Evolutionary conservation across 2,113 vertebrate genomes (phyloP).

Genomic region (Echinops telfairi): DNA sequence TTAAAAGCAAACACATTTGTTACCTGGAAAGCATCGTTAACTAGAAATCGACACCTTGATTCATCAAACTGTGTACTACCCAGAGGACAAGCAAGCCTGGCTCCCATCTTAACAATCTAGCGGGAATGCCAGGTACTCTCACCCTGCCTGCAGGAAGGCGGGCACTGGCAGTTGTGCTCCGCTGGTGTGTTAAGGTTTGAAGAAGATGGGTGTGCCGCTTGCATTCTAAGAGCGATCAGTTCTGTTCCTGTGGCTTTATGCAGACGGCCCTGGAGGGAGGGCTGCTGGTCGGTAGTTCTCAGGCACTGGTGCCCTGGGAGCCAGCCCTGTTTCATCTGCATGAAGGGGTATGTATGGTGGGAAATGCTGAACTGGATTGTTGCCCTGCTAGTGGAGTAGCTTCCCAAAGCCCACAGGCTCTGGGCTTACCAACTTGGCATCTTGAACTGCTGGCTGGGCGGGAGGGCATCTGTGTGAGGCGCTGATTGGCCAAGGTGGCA

Average conservation of each 20-base stretch:
- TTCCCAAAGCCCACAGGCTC: background rate
- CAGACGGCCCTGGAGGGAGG: background rate
- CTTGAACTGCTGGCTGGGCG: background rate
- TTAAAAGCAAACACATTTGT: background rate
- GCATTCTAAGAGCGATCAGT: background rate
- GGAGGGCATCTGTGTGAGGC: background rate
- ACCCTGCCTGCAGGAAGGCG: fast-evolving
- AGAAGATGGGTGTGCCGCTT: background rate
- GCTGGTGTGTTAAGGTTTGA: too few species aligned
- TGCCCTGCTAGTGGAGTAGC: background rate
- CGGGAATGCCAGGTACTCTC: background rate
- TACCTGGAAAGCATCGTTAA: background rate
- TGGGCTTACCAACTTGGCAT: background rate
- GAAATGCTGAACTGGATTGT: background rate
- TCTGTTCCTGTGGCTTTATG: background rate
- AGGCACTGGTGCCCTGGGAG: background rate
- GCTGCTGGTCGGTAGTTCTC: background rate
- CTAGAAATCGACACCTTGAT: background rate
- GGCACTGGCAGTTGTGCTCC: background rate
- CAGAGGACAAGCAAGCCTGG: background rate
- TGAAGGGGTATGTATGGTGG: background rate
- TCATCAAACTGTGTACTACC: background rate
- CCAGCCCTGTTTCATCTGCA: background rate
- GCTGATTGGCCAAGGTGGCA: background rate
- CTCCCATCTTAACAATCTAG: background rate